Evolutionary conservation across 2,113 vertebrate species (phyloP), one percentile per base, ranked within the genome.

Genomic region (Copsychus sechellarum): DNA sequence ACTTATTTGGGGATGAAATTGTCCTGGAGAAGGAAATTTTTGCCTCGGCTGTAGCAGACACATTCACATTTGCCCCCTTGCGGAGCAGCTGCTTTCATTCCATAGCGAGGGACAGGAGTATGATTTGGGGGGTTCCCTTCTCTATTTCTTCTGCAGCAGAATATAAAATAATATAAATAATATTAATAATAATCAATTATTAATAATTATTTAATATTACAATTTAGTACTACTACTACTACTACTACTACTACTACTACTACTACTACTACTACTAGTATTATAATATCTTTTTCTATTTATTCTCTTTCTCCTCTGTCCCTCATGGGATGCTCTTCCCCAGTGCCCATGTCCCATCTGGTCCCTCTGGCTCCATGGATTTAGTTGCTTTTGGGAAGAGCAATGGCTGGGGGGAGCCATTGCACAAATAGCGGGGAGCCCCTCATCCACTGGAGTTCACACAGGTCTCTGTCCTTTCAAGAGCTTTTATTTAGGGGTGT

Each of bases 41-140:
- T 2, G 9, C 6, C 45, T 73, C 45, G 40, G 43, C 11, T 64
- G 14, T 14, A 25, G 34, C 13, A 81, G 47, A 42, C 18, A 25
- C 1, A 0, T 29, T 89, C 21, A 25, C 1, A 0, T 33, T 89
- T 33, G 26, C 5, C 24, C 58, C 66, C 1, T n/a, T n/a, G n/a
- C n/a, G 36, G 36, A 65, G 29, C 40, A 73, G 11, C n/a, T 22
- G 22, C 1, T 54, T 74, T 62, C 61, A 42, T 16, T 36, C 61
- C 69, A 7, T 16, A 6, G 1, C 16, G 33, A 82, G 45, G 33
- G 61, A 34, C 34, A 58, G 31, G 38, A 53, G 28, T 18, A 51
- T 45, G 34, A 29, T 40, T 74, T 57, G 43, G 64, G n/a, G 36
- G 21, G 12, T 5, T 21, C 8, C 4, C 15, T 5, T 19, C 6